phyloP scores from a whole-genome alignment of 2,113 vertebrate species.

The Hipposideros armiger region DNA sequence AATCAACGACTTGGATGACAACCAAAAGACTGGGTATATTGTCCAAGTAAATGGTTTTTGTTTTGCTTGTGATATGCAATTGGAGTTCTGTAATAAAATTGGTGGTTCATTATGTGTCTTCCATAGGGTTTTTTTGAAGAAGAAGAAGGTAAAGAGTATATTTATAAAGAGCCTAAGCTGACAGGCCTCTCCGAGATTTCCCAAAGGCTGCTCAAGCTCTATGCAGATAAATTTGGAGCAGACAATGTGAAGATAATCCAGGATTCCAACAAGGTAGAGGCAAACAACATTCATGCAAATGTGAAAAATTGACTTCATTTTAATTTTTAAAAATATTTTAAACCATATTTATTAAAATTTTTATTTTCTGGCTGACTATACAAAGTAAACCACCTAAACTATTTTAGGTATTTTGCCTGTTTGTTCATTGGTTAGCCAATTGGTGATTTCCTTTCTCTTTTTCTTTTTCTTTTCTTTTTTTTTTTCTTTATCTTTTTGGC shows the following conservation, averaged over 20 bases:
- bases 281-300: neutral
- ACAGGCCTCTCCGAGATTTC: constrained; percentile 99
- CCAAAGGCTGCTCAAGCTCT: constrained; percentile 97
- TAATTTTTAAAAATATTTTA: neutral
- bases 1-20: neutral
- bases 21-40: neutral
- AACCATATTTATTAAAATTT: neutral
- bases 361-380: neutral
- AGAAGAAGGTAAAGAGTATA: constrained; percentile 99
- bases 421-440: neutral
- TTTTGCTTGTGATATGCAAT: neutral
- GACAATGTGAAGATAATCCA: constrained; percentile 99
- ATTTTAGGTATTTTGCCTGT: neutral
- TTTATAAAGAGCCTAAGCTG: constrained; percentile 99
- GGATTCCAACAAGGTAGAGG: constrained; percentile 97
- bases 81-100: constrained; percentile 40
- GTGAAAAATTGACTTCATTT: neutral
- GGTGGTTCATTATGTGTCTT: constrained; percentile 75
- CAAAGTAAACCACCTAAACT: neutral
- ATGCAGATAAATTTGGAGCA: constrained; percentile 98
- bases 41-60: neutral
- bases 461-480: neutral
- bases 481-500: neutral
- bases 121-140: constrained; percentile 98
- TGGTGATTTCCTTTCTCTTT: neutral